Percentiles rank a stretch among this genome's conserved stretches.
phyloP scores from a whole-genome alignment of 2,113 vertebrate genomes.

The mouse (Mus musculus) region GRCm39 chr5:12928501-12929000 shows the following conservation, averaged over 20 bases:
- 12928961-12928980: conserved; percentile 61
- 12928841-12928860: conserved; percentile 49
- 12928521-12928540: conserved; percentile 65
- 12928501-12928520: conserved; percentile 72
- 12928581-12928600: conserved; percentile 67
- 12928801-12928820: not conserved
- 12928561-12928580: conserved; percentile 59
- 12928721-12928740: conserved; percentile 61
- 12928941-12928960: conserved; percentile 62
- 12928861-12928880: not conserved
- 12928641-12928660: conserved; percentile 62
- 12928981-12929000: conserved; percentile 70
- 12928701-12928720: not conserved
- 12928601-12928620: conserved; percentile 75
- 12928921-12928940: not conserved
- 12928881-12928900: conserved; percentile 38
- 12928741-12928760: conserved; percentile 62
- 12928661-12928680: conserved; percentile 71
- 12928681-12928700: conserved; percentile 74
- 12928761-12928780: conserved; percentile 49
- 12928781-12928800: not conserved
- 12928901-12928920: not conserved
- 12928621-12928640: conserved; percentile 67
- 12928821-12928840: conserved; percentile 63
- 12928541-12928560: conserved; percentile 69